A percentile compares a stretch with the other conserved stretches of the same genome.
These are phyloP conservation scores for Dorcus hopei DNA, from an alignment of 2,888 invertebrate species.

Conservation along the genomic window DNA sequence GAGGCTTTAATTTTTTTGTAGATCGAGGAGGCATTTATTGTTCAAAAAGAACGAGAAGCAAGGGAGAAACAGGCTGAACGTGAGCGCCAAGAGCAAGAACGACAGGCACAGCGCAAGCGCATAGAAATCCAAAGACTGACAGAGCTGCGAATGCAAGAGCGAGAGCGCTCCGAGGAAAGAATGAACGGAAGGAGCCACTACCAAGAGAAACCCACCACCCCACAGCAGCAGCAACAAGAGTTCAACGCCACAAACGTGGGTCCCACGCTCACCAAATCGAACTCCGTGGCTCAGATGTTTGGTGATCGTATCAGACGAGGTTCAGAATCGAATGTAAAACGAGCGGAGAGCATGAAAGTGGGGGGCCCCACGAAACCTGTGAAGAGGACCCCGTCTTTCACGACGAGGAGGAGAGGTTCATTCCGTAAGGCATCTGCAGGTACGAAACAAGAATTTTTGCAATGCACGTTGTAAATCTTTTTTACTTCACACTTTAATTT, in stretches of 20 bases:
- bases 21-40: constrained; percentile 83
- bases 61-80: constrained; percentile 73
- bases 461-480: no score
- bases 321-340: constrained; percentile 66
- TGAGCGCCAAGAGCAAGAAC: constrained; percentile 77
- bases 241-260: constrained; percentile 19
- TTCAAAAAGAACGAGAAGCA: constrained; percentile 76
- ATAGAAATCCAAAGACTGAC: constrained; percentile 88
- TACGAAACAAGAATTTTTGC: constrained; percentile 23
- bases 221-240: constrained; percentile 9
- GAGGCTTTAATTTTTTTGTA: constrained; percentile 33
- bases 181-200: constrained; percentile 43
- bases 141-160: constrained; percentile 76
- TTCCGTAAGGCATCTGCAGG: constrained; percentile 70
- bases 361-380: constrained; percentile 65
- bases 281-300: constrained; percentile 59
- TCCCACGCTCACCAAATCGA: constrained; percentile 55
- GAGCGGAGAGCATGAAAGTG: constrained; percentile 88
- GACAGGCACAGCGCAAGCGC: constrained; percentile 78
- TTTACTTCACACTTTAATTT: not conserved
- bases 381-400: constrained; percentile 92
- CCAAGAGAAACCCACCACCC: constrained; percentile 8
- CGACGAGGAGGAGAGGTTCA: constrained; percentile 84
- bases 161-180: constrained; percentile 57
- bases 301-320: constrained; percentile 53